Conservation (phyloP, 2,113 vertebrate genomes). For the Pangasianodon hypophthalmus region DNA sequence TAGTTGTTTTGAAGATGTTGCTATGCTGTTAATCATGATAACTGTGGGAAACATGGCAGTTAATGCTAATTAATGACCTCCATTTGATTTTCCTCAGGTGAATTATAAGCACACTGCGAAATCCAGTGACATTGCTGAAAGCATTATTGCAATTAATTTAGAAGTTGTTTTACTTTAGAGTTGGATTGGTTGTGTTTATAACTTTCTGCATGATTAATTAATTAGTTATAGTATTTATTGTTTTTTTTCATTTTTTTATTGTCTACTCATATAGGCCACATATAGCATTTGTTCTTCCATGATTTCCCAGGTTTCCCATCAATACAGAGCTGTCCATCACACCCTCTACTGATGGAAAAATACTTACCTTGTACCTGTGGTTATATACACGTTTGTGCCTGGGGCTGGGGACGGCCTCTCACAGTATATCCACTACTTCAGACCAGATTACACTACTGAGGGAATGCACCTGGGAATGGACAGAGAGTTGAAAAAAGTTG, state of each 20-base stretch:
- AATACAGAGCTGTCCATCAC: neutral
- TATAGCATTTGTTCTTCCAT: neutral
- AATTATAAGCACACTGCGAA: neutral
- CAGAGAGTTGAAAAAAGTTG: conserved; percentile 4
- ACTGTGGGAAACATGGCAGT: neutral
- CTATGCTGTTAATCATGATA: neutral
- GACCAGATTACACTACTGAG: conserved; percentile 17
- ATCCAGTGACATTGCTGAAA: neutral
- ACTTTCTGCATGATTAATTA: neutral
- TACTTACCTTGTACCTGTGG: conserved; percentile 2
- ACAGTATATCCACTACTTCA: conserved; percentile 7
- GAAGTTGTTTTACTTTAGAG: neutral
- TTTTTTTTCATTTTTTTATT: neutral
- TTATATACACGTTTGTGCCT: conserved; percentile 21
- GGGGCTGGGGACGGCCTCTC: conserved; percentile 2
- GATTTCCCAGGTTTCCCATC: neutral
- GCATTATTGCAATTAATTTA: neutral
- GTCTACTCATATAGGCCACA: neutral
- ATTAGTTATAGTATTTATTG: neutral
- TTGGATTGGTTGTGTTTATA: neutral
- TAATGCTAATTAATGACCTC: neutral
- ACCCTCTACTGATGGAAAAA: neutral
- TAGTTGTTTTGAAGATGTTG: neutral
- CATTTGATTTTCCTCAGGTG: neutral
- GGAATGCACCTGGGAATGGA: conserved; percentile 50